A percentile compares a stretch with the other conserved stretches of the same genome.
These are phyloP conservation scores for Leucophora obtusa DNA, from an alignment of 2,888 invertebrate genomes.

Conservation along the genomic window DNA sequence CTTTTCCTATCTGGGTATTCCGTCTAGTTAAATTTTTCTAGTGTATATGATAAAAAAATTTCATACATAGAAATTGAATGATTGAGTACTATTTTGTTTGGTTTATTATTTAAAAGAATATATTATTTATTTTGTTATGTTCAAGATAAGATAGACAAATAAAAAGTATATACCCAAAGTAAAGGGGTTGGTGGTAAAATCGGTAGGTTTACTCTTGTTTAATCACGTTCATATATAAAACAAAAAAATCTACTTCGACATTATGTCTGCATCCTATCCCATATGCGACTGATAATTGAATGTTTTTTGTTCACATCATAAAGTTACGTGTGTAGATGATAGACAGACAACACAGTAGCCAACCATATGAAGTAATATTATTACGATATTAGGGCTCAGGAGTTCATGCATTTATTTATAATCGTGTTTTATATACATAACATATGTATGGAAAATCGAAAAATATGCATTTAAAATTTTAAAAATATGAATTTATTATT, in stretches of 20 bases:
- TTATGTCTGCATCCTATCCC: background rate
- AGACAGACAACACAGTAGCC: slow-evolving; percentile 4
- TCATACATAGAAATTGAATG: slow-evolving; percentile 4
- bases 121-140: background rate
- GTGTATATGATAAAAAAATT: background rate
- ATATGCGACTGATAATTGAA: slow-evolving; percentile 16
- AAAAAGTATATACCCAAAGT: background rate
- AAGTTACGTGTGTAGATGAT: background rate
- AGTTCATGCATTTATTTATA: no score
- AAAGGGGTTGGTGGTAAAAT: slow-evolving; percentile 1
- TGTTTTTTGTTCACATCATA: background rate
- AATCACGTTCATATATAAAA: slow-evolving; percentile 35
- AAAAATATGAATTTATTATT: no score
- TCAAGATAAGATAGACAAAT: slow-evolving; percentile 7
- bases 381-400: no score
- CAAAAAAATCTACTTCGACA: background rate
- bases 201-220: slow-evolving; percentile 10
- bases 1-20: no score
- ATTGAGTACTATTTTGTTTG: slow-evolving; percentile 13
- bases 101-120: background rate
- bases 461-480: no score
- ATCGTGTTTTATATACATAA: no score
- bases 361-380: background rate
- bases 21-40: no score
- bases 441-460: no score